phyloP scores from a whole-genome alignment of 2,797 vertebrate genomes.

The Balearica regulorum region DNA sequence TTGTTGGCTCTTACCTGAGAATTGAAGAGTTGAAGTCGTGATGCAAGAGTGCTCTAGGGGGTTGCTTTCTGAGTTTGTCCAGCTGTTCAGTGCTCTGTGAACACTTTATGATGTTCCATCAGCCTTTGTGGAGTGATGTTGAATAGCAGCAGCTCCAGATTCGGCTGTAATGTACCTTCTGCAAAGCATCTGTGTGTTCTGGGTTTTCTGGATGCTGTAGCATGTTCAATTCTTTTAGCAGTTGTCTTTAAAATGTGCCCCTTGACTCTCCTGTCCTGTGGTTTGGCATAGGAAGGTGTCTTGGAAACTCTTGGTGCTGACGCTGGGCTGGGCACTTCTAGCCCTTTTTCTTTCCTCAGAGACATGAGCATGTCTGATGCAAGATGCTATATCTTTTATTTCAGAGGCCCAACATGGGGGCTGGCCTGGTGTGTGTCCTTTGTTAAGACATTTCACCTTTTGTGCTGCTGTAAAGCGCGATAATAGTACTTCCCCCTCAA shows the following conservation, averaged over 20 bases:
- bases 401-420: neutral
- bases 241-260: neutral
- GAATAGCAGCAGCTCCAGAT: neutral
- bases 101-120: neutral
- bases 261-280: too few species aligned
- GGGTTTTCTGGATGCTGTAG: neutral
- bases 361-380: neutral
- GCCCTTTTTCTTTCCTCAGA: neutral
- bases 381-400: neutral
- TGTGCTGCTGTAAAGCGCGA: neutral
- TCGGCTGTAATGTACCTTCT: neutral
- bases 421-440: neutral
- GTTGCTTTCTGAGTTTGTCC: neutral
- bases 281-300: neutral
- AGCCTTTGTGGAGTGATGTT: neutral
- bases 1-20: neutral
- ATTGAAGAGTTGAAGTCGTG: neutral
- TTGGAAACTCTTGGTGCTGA: neutral
- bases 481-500: neutral
- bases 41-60: neutral
- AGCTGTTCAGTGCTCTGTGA: neutral
- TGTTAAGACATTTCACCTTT: neutral
- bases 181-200: neutral
- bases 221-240: neutral
- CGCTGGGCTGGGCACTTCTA: neutral